Evolutionary conservation across 2,797 vertebrate genomes (phyloP), one percentile per base, ranked within the genome.

Genomic region (Cheirogaleus major): DNA sequence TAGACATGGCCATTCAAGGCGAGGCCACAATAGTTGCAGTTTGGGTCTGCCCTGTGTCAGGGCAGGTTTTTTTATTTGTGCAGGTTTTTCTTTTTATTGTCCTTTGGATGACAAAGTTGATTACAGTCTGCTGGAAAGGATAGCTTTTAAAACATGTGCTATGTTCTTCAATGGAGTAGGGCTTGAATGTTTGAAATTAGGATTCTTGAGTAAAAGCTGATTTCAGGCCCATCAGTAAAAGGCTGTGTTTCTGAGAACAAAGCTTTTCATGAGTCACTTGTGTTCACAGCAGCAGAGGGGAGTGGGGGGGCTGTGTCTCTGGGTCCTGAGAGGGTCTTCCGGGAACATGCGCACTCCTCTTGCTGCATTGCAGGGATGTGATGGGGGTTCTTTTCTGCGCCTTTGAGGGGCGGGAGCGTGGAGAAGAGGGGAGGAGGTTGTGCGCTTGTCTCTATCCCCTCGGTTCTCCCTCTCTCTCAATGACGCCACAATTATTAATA

Each of bases 401-500:
- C n/a, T 32, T 84, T 43, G 57, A 32, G 13, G 8, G 9, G 72
- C 35, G 52, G 76, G 27, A 32, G 65, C 5, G 76, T 18, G 57
- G 30, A 35, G 67, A 65, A 70, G 13, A 23, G 57, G 10, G 84
- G 55, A 48, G 61, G 43, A 73, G 35, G 35, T 20, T 83, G 35
- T 84, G 67, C 41, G 1, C 70, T 80, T 76, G 69, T 84, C 76
- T 9, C 69, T n/a, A 3, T 38, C 14, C 59, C 50, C 23, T 18
- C 27, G 10, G 38, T 43, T 17, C 52, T 65, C n/a, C 70, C 63
- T 89, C 52, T n/a, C 3, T 80, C 22, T 72, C 38, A 22, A 4
- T 92, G 94, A 79, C 57, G n/a, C 95, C 75, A 52, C 35, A 45
- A 92, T 95, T 67, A 95, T 95, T 93, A 95, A 96, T 95, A 94